Percentiles rank a stretch among this genome's conserved stretches.
phyloP scores from a whole-genome alignment of 2,113 vertebrate genomes.

The Pachyramphus minor region DNA sequence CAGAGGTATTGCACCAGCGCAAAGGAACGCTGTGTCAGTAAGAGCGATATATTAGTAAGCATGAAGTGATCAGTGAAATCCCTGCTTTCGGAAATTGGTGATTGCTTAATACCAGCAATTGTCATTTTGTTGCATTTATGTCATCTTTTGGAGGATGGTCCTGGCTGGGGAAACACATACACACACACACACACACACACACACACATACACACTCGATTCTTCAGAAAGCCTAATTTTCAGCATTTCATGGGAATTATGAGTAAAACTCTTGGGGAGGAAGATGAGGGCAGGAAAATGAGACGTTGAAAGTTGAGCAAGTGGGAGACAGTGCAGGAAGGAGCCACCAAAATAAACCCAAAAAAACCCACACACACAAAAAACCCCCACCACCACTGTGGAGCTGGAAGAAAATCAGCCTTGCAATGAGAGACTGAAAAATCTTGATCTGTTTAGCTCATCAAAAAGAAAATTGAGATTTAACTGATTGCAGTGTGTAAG shows the following conservation, averaged over 20 bases:
- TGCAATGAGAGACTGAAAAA: neutral
- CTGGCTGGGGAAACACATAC: neutral
- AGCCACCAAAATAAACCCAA: neutral
- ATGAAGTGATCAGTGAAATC: neutral
- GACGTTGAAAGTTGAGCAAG: neutral
- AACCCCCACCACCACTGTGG: no score
- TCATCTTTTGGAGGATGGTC: neutral
- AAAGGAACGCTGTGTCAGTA: fast-evolving
- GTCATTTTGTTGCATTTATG: neutral
- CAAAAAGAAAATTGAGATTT: slow-evolving; percentile 48
- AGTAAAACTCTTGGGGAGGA: neutral
- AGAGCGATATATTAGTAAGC: neutral
- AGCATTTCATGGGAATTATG: neutral
- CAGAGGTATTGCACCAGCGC: fast-evolving
- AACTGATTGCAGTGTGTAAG: slow-evolving; percentile 37
- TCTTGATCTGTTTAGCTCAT: slow-evolving; percentile 53
- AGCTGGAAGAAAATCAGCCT: slow-evolving; percentile 9
- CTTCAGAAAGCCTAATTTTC: slow-evolving; percentile 15
- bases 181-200: neutral
- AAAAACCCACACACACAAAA: neutral
- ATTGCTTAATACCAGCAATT: neutral
- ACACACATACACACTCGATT: neutral
- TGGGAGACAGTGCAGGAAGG: neutral
- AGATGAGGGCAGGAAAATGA: slow-evolving; percentile 5
- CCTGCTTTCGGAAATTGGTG: neutral